Base-by-base conservation (phyloP, 23 tunicate species). In the Ciona savignyi region DNA sequence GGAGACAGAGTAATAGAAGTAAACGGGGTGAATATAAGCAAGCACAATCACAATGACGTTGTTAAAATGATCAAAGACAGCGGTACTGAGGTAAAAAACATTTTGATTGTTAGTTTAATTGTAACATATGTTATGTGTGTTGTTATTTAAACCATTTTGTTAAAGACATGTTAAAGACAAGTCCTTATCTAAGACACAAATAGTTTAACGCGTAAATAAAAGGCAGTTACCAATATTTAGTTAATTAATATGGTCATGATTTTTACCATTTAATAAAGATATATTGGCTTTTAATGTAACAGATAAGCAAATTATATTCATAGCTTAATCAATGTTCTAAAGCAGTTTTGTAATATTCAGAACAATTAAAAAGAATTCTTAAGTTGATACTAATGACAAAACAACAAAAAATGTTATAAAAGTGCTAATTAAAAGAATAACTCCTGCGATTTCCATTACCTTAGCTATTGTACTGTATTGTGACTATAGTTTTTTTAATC, bases 1-100 rank as follows among this genome's bases (percentile, higher is more conserved):
- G 96, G 96, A 2, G 97, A 91, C 72, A 78, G 91, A 32, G 84
- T 91, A n/a, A 66, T 91, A 35, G 91, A 91, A 67, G 82, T 85
- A 3, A 91, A 91, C 70, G 90, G 78, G 27, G 63, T 27, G 4
- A 84, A 76, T 65, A 72, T 91, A 27, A 23, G 11, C 4, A 75
- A 65, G 1, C 77, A 75, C 42, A 30, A 49, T 0, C 97, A 91
- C 51, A 83, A 91, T 22, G 91, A 80, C 22, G 70, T 91, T 2
- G 97, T 91, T 25, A 63, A 76, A 42, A 76, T 76, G 60, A 85
- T 91, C 48, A 33, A 29, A 6, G n/a, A n/a, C 24, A 35, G 4
- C 78, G 81, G 95, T n/a, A n/a, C 11, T 42, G 56, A 42, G 56
- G 56, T 42, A 42, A 42, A 42, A 42, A 9, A 42, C n/a, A n/a